phyloP scores from a whole-genome alignment of 2,888 invertebrate genomes.

The Archips crataeganus region DNA sequence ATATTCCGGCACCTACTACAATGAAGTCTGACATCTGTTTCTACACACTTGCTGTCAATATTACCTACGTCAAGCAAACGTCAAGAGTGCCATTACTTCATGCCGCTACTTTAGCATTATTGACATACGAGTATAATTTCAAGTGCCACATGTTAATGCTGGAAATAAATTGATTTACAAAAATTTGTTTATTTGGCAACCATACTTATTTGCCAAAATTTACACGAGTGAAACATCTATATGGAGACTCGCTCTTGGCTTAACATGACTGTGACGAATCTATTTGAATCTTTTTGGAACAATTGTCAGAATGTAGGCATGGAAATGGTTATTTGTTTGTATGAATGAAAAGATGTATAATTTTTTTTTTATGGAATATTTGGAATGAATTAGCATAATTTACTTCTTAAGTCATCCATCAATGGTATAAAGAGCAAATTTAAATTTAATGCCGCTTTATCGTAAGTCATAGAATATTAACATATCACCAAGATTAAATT shows the following conservation, averaged over 20 bases:
- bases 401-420: background rate
- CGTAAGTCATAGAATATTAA: constrained; percentile 22
- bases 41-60: too few relatives aligned
- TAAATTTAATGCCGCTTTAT: constrained; percentile 8
- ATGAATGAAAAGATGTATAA: constrained; percentile 22
- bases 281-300: background rate
- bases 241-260: background rate
- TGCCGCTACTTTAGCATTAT: too few relatives aligned
- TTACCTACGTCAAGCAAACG: too few relatives aligned
- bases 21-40: too few relatives aligned
- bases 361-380: background rate
- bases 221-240: background rate
- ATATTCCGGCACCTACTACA: too few relatives aligned
- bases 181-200: too few relatives aligned
- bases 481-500: constrained; percentile 16
- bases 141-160: too few relatives aligned
- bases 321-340: background rate
- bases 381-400: background rate
- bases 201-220: too few relatives aligned
- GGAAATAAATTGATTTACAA: too few relatives aligned
- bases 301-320: background rate
- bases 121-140: too few relatives aligned
- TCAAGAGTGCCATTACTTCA: too few relatives aligned
- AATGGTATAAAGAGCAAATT: constrained; percentile 22
- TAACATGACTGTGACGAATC: constrained; percentile 7